A percentile compares a stretch with the other conserved stretches of the same genome.
phyloP scores from a whole-genome alignment of 2,113 vertebrate species.

The Actinemys pallida region DNA sequence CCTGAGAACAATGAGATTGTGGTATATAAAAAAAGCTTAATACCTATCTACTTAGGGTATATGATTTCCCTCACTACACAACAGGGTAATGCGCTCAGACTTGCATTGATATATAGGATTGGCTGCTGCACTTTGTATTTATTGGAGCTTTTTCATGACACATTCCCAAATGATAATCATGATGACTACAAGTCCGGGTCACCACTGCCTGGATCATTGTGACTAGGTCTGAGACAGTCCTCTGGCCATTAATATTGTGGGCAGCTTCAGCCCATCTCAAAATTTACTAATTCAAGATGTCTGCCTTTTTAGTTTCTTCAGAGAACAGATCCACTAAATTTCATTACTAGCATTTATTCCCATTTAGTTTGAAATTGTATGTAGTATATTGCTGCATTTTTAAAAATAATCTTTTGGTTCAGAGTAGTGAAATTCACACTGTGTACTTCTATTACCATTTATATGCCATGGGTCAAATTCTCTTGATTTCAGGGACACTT shows the following conservation, averaged over 20 bases:
- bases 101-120: background rate
- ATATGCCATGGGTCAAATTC: background rate
- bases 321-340: background rate
- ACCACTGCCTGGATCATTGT: background rate
- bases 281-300: background rate
- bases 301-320: background rate
- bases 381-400: background rate
- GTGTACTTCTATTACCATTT: background rate
- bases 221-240: background rate
- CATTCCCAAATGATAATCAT: background rate
- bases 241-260: background rate
- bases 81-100: background rate
- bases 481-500: background rate
- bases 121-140: background rate
- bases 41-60: background rate
- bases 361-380: background rate
- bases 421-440: background rate
- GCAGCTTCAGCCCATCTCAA: background rate
- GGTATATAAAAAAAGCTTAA: background rate
- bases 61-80: background rate
- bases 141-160: background rate
- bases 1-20: background rate
- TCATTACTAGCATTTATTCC: background rate
- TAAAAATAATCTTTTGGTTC: background rate
- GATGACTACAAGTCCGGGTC: background rate